phyloP scores from a whole-genome alignment of 2,797 vertebrate species.

The Ptychadena robeensis region DNA sequence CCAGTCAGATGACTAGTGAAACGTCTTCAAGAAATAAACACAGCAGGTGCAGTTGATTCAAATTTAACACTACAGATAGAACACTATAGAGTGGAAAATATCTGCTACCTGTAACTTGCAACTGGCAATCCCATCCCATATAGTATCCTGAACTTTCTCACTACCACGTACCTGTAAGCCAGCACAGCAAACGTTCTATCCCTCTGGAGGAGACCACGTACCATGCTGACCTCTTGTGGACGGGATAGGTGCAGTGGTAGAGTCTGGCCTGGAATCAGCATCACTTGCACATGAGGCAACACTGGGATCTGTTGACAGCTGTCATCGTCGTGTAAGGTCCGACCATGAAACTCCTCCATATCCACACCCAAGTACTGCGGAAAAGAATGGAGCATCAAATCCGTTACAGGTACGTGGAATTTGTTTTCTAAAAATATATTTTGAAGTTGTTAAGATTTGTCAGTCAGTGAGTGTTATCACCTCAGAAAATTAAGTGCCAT shows the following conservation, averaged over 20 bases:
- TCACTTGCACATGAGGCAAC: conserved; percentile 87
- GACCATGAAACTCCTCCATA: conserved; percentile 98
- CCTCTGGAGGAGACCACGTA: conserved; percentile 90
- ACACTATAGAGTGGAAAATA: no score
- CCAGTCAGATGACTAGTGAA: no score
- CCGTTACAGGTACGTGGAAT: no score
- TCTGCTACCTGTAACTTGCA: no score
- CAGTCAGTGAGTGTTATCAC: no score
- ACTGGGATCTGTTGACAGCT: conserved; percentile 93
- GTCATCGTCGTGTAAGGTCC: conserved; percentile 94
- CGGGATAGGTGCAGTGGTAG: conserved; percentile 93
- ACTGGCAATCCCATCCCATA: no score
- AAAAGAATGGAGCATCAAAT: background rate
- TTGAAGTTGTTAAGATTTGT: no score
- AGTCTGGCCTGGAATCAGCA: conserved; percentile 94
- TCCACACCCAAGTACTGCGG: conserved; percentile 91
- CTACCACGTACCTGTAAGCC: conserved; percentile 84
- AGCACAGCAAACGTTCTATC: conserved; percentile 97
- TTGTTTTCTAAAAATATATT: no score
- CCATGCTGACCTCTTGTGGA: conserved; percentile 98
- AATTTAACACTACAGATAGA: no score
- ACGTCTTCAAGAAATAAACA: no score
- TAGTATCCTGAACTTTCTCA: background rate
- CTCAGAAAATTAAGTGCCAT: no score
- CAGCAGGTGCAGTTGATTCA: no score